Conservation (phyloP, 2,113 vertebrate species). For the Saccopteryx bilineata region DNA sequence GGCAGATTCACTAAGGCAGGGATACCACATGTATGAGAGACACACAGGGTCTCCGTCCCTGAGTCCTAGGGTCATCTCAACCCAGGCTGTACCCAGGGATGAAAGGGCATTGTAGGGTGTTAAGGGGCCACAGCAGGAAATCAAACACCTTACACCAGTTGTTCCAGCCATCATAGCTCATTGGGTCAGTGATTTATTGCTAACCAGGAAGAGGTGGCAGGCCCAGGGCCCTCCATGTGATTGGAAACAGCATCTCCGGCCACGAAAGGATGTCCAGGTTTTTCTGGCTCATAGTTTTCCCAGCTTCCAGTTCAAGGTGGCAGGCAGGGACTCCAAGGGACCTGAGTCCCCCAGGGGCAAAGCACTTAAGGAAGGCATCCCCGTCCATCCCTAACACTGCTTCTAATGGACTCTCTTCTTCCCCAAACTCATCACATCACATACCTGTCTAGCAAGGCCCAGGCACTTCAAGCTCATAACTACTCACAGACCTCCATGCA, state of each 20-base stretch:
- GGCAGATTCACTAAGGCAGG: background rate
- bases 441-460: background rate
- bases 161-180: constrained; percentile 46
- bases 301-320: constrained; percentile 41
- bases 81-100: background rate
- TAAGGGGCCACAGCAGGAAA: background rate
- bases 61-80: background rate
- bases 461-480: background rate
- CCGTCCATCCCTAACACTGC: background rate
- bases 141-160: constrained; percentile 58
- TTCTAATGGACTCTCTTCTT: constrained; percentile 30
- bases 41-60: background rate
- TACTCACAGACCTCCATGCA: background rate
- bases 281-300: constrained; percentile 4
- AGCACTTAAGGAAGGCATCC: background rate
- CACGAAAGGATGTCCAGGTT: background rate
- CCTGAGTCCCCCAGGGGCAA: background rate
- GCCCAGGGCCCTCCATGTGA: constrained; percentile 10
- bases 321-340: background rate
- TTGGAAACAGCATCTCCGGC: background rate
- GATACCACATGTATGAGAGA: background rate
- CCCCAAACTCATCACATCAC: background rate
- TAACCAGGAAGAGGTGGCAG: constrained; percentile 33
- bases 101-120: background rate
- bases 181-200: constrained; percentile 72